These are phyloP conservation scores for Hirundichthys speculiger DNA, from an alignment of 2,113 vertebrate genomes.

Conservation along the genomic window DNA sequence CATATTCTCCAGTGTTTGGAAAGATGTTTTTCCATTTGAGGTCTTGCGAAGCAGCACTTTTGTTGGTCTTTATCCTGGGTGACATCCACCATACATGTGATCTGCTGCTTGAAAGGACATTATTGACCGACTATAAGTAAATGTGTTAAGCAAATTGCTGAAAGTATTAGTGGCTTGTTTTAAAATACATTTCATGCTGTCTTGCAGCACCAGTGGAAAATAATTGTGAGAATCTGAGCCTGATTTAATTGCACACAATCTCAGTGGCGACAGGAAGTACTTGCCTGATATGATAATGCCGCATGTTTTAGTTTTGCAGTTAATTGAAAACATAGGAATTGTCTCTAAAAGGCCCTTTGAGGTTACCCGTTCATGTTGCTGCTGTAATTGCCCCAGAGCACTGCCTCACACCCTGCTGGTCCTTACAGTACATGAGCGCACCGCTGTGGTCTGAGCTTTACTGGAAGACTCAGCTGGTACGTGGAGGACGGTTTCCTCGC, in stretches of 20 bases:
- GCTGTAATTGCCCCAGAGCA: background rate
- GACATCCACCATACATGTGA: constrained; percentile 1
- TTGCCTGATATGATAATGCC: constrained; percentile 6
- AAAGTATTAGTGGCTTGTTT: background rate
- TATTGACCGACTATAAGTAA: background rate
- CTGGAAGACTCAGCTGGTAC: constrained; percentile 18
- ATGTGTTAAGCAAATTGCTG: constrained; percentile 18
- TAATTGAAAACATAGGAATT: constrained; percentile 14
- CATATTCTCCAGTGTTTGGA: background rate
- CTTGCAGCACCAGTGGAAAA: too few relatives aligned
- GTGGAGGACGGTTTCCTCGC: constrained; percentile 28
- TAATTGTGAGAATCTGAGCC: too few relatives aligned
- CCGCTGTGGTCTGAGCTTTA: constrained; percentile 14
- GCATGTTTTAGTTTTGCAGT: constrained; percentile 15
- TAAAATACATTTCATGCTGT: constrained; percentile 12
- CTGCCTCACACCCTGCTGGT: constrained; percentile 8
- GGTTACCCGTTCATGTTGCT: background rate
- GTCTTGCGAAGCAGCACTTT: background rate
- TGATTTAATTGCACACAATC: background rate
- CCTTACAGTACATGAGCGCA: background rate
- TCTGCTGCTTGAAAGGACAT: background rate
- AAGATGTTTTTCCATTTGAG: background rate
- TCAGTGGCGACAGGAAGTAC: constrained; percentile 1
- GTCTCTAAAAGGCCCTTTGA: background rate
- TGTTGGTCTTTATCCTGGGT: background rate